Evolutionary conservation across 2,113 vertebrate genomes (phyloP).

Genomic region (Zingel zingel): DNA sequence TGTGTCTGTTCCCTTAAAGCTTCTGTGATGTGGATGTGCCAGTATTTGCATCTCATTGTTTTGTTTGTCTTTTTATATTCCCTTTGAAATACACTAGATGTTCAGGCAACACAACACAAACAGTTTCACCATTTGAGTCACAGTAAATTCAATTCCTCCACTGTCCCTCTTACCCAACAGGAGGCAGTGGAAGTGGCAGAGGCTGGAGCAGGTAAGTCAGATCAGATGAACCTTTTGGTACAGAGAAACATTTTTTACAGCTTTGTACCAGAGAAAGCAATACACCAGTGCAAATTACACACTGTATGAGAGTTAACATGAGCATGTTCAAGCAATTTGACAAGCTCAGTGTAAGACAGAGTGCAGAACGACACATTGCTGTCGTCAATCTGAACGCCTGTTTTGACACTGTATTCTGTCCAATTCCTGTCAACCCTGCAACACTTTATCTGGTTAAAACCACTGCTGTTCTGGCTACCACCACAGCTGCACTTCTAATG

Average conservation of each 20-base stretch:
- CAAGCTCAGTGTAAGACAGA: not conserved
- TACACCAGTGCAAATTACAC: not conserved
- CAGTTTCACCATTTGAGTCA: conserved; percentile 10
- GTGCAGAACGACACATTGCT: not conserved
- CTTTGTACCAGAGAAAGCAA: not conserved
- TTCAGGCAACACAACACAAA: conserved; percentile 11
- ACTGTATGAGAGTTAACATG: not conserved
- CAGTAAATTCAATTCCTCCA: conserved; percentile 10
- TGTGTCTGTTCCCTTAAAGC: not conserved
- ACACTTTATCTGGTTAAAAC: not conserved
- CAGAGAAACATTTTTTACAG: not conserved
- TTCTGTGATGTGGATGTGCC: conserved; percentile 2
- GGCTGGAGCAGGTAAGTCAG: conserved; percentile 63
- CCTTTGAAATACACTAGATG: not conserved
- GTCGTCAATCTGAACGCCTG: conserved; percentile 20
- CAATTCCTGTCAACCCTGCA: not conserved
- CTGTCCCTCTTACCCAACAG: conserved; percentile 64
- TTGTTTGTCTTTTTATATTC: conserved; percentile 4
- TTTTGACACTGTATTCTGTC: conserved; percentile 14
- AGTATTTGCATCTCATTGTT: conserved; percentile 16
- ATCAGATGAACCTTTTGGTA: conserved; percentile 8
- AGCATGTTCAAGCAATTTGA: conserved; percentile 1
- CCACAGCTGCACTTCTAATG: conserved; percentile 16
- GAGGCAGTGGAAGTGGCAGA: conserved; percentile 28
- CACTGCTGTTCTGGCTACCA: conserved; percentile 9